Evolutionary conservation across 1,140 invertebrate species (phyloP).

Genomic region (Drosophila kepulauana): DNA sequence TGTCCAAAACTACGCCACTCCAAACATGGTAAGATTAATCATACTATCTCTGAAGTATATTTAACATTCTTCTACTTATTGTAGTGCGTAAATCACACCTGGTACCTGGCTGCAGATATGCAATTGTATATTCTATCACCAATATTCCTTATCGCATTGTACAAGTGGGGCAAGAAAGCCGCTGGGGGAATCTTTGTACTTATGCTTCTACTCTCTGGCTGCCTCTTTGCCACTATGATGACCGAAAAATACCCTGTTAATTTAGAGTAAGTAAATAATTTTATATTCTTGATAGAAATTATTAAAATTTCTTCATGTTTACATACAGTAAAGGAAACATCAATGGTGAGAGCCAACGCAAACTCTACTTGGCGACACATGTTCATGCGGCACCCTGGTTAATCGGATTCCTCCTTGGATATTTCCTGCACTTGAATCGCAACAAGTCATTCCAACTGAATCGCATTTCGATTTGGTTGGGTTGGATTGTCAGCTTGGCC

Average conservation of each 20-base stretch:
- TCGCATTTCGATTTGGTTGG: conserved; percentile 16
- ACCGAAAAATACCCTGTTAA: conserved; percentile 40
- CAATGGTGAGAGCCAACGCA: conserved; percentile 3
- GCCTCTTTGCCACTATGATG: conserved; percentile 56
- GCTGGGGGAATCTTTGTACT: conserved; percentile 48
- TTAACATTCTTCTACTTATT: not conserved
- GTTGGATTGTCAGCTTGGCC: conserved; percentile 62
- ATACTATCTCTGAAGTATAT: not conserved
- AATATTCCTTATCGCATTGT: conserved; percentile 89
- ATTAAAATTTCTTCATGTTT: conserved; percentile 73
- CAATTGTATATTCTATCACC: conserved; percentile 92
- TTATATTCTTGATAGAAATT: not conserved
- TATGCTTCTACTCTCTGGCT: conserved; percentile 50
- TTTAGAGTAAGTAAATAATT: conserved; percentile 27
- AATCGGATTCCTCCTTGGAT: conserved; percentile 66
- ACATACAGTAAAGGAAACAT: conserved; percentile 70
- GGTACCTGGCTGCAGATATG: conserved; percentile 95
- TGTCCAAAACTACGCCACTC: conserved; percentile 65
- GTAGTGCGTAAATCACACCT: conserved; percentile 94
- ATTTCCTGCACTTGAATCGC: conserved; percentile 55
- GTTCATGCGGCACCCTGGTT: conserved; percentile 67
- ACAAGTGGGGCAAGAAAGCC: conserved; percentile 86
- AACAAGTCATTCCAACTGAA: conserved; percentile 38
- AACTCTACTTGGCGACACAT: conserved; percentile 63
- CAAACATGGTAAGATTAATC: conserved; percentile 38